Evolutionary conservation across 2,113 vertebrate species (phyloP), one percentile per base, ranked within the genome.

Genomic region (Melospiza melodia): DNA sequence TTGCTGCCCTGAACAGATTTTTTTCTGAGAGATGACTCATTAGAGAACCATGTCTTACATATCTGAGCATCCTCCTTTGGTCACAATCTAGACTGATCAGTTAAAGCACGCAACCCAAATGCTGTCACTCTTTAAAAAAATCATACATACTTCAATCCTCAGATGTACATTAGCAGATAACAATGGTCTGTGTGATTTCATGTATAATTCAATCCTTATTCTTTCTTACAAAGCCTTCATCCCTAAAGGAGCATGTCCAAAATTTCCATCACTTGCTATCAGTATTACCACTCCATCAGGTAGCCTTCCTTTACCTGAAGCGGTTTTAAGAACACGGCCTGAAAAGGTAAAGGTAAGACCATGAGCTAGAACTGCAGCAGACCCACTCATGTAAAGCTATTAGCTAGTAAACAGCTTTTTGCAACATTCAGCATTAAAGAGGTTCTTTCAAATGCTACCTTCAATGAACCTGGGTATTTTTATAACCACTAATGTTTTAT

Each of bases 321-420:
- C 39, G 68, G 44, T 93, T 96, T 74, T 89, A 97, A 95, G 62
- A 95, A 93, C 10, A n/a, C 14, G 21, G 84, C 35, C 65, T 91
- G 61, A 30, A 76, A 94, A 90, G 46, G 58, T 57, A 84, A 72
- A 87, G 73, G 61, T 67, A 75, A 62, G 39, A 80, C 61, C 52
- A 74, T 19, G n/a, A 94, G 37, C 66, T 68, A 91, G 52, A 37
- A 72, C 62, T 68, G 71, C 87, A 82, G 58, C 24, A 89, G 62
- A 93, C 6, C 13, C n/a, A 51, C 65, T 91, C 27, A n/a, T 28
- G 12, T 61, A 68, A 81, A 78, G 23, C 44, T 63, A 27, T 68
- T 59, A 87, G 11, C n/a, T 27, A 89, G 10, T 23, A 52, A 74
- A 63, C 9, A 75, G 4, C 31, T 72, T 72, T 79, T 49, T 37